Evolutionary conservation across 2,888 invertebrate genomes (phyloP), one percentile per base, ranked within the genome.

Genomic region (Heteropelma amictum): DNA sequence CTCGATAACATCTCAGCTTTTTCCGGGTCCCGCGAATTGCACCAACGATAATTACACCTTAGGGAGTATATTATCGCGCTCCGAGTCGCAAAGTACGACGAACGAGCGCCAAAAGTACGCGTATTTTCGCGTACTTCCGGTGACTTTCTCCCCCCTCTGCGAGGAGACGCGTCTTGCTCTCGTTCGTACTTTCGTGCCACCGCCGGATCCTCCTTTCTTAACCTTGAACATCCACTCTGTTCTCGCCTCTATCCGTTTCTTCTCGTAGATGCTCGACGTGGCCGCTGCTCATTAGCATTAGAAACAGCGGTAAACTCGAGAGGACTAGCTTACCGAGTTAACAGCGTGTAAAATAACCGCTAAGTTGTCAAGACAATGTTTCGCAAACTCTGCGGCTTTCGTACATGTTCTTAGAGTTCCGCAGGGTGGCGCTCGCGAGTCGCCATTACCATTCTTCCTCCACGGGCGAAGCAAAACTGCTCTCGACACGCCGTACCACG

Each of bases 341-440:
- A 89, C 89, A 88, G 89, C 87, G 89, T 89, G 89, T 89, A 89
- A 89, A 89, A 89, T 89, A 89, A 89, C 88, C 88, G 87, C 89
- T 89, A 88, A 89, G 88, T 88, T 89, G 88, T 87, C 85, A 84
- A 85, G 88, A 88, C 88, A 88, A 88, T 88, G 85, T 83, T 65
- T 42, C 60, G 72, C 69, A 30, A 19, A 56, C 67, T 65, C 35
- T 45, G 35, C 70, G 56, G 56, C 33, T 38, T 35, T 17, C 26
- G 28, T 42, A 17, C 33, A 26, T 56, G 38, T 40, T 7, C 54
- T 14, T 35, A 33, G 33, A 33, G 26, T 51, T 26, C 30, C 12
- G 60, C 23, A 45, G 47, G 67, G 53, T 68, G 45, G 67, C 49
- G 19, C 72, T 69, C 64, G 28, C 38, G 53, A 21, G 38, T 38